phyloP scores from a whole-genome alignment of 2,797 vertebrate genomes.

The Naso thynnoides region DNA sequence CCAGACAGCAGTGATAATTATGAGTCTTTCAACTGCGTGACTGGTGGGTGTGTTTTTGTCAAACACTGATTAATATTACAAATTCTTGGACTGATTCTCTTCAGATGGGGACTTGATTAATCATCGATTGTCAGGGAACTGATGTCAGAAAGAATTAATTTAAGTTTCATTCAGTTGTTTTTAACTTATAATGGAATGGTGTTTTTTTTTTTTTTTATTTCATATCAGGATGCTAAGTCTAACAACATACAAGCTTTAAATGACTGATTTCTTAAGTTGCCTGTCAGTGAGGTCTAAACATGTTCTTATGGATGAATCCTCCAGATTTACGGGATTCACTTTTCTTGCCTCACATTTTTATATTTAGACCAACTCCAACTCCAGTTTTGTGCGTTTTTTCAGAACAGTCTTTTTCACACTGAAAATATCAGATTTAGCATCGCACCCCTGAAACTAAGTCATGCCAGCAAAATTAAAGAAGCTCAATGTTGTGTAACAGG shows the following conservation, averaged over 20 bases:
- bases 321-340: too few species aligned
- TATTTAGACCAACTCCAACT: too few species aligned
- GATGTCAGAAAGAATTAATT: constrained; percentile 11
- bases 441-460: too few species aligned
- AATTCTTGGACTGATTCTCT: constrained; percentile 24
- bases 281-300: too few species aligned
- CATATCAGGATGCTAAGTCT: neutral
- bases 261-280: neutral
- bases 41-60: constrained; percentile 34
- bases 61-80: constrained; percentile 44
- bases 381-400: too few species aligned
- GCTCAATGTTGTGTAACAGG: neutral
- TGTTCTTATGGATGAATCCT: too few species aligned
- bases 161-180: neutral
- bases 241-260: constrained; percentile 3
- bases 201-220: constrained; percentile 2
- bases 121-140: neutral
- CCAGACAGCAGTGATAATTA: constrained; percentile 55
- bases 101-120: constrained; percentile 27
- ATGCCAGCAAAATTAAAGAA: too few species aligned
- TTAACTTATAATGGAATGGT: neutral
- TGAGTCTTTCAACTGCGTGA: constrained; percentile 14
- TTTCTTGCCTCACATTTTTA: too few species aligned
- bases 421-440: too few species aligned
- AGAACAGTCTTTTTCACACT: too few species aligned